phyloP scores from a whole-genome alignment of 2,888 invertebrate genomes.

The Gastracanthus pulcherrimus region DNA sequence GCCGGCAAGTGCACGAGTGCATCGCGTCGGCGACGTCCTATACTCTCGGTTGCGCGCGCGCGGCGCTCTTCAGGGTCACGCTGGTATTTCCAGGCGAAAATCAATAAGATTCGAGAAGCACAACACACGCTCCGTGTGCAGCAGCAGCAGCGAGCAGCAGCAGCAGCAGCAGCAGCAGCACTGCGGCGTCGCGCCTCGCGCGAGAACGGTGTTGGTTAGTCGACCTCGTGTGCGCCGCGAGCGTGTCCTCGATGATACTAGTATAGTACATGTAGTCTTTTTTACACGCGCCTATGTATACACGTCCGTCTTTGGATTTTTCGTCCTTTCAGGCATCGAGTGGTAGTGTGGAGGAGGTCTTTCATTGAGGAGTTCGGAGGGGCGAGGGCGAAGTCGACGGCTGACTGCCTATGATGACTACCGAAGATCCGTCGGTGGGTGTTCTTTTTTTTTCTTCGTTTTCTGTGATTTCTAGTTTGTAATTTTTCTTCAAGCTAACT shows the following conservation, averaged over 20 bases:
- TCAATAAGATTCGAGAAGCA: constrained; percentile 60
- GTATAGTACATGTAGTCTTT: too few relatives aligned
- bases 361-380: too few relatives aligned
- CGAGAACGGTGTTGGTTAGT: constrained; percentile 25
- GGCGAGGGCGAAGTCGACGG: too few relatives aligned
- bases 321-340: too few relatives aligned
- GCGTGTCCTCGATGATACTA: neutral
- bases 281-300: too few relatives aligned
- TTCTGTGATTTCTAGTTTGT: too few relatives aligned
- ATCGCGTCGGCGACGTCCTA: neutral
- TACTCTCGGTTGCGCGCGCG: neutral
- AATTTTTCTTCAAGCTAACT: too few relatives aligned
- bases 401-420: too few relatives aligned
- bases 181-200: neutral
- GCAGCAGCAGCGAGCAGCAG: neutral
- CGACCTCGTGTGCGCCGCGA: constrained; percentile 45
- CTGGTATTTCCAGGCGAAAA: constrained; percentile 62
- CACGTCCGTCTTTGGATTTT: too few relatives aligned
- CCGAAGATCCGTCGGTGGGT: too few relatives aligned
- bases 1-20: neutral
- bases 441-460: too few relatives aligned
- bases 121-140: neutral
- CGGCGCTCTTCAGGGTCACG: constrained; percentile 59
- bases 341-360: neutral
- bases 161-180: neutral